Percentiles rank a stretch among this genome's conserved stretches.
Evolutionary conservation across 2,113 vertebrate genomes (phyloP).

Genomic region (Turdus rufiventris): DNA sequence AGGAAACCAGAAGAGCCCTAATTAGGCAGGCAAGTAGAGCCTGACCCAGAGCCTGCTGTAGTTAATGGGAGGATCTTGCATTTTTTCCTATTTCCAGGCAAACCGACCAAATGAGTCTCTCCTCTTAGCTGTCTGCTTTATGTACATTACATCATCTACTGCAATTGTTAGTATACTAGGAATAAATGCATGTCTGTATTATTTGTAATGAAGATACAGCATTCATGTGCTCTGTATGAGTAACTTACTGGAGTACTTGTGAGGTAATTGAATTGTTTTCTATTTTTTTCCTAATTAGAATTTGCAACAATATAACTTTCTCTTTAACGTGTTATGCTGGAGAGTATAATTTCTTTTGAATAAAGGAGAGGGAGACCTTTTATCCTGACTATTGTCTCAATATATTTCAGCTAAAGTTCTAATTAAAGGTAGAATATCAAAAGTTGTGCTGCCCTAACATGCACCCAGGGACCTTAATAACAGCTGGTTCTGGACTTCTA

Average conservation of each 20-base stretch:
- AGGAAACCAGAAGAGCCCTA: neutral
- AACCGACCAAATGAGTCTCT: neutral
- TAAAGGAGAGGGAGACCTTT: neutral
- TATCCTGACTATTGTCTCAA: neutral
- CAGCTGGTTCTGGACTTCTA: neutral
- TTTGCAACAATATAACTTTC: constrained; percentile 30
- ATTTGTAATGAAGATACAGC: neutral
- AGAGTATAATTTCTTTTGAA: constrained; percentile 14
- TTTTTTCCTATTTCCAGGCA: constrained; percentile 7
- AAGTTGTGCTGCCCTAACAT: neutral
- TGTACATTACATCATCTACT: neutral
- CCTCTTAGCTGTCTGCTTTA: neutral
- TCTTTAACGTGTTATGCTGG: neutral
- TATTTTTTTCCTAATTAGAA: neutral
- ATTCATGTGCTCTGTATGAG: neutral
- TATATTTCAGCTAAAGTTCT: constrained; percentile 11
- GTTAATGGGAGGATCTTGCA: neutral
- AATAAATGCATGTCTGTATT: neutral
- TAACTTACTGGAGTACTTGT: neutral
- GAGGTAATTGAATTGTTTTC: neutral
- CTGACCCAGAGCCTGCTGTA: neutral
- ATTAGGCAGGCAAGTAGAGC: constrained; percentile 1
- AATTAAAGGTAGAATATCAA: constrained; percentile 8
- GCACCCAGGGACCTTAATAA: neutral
- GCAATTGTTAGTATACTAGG: neutral